Evolutionary conservation across 2,797 vertebrate genomes (phyloP).

Genomic region (Pangasius macronema): DNA sequence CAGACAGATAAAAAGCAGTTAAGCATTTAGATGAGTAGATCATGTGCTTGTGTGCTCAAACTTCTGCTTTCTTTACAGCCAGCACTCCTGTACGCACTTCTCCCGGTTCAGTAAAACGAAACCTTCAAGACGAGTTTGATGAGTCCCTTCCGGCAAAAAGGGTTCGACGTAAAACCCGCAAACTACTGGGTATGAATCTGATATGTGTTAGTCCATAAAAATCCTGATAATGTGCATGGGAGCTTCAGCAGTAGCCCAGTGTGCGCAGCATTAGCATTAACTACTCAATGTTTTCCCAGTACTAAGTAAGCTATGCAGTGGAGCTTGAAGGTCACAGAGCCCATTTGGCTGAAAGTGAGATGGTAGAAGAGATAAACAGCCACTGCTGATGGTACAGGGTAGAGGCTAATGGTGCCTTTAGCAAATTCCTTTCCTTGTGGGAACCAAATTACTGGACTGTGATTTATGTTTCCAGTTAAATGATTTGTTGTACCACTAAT

Average conservation of each 20-base stretch:
- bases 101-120: conserved; percentile 51
- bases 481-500: not conserved
- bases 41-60: not conserved
- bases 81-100: conserved; percentile 23
- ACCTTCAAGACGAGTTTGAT: not conserved
- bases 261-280: not conserved
- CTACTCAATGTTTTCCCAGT: not conserved
- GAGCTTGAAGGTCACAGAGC: not conserved
- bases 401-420: not conserved
- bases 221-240: not conserved
- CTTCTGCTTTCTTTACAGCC: conserved; percentile 49
- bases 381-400: not conserved
- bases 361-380: not conserved
- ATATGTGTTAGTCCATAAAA: not conserved
- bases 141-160: conserved; percentile 39
- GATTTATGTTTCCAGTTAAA: not conserved
- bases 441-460: not conserved
- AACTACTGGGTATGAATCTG: conserved; percentile 30
- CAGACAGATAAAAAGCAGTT: not conserved
- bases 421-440: conserved; percentile 7
- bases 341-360: not conserved
- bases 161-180: conserved; percentile 28
- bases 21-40: not conserved
- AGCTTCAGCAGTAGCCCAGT: not conserved
- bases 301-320: not conserved